A percentile compares a stretch with the other conserved stretches of the same genome.
phyloP scores from a whole-genome alignment of 1,140 invertebrate genomes.

The Ylistrum balloti region DNA sequence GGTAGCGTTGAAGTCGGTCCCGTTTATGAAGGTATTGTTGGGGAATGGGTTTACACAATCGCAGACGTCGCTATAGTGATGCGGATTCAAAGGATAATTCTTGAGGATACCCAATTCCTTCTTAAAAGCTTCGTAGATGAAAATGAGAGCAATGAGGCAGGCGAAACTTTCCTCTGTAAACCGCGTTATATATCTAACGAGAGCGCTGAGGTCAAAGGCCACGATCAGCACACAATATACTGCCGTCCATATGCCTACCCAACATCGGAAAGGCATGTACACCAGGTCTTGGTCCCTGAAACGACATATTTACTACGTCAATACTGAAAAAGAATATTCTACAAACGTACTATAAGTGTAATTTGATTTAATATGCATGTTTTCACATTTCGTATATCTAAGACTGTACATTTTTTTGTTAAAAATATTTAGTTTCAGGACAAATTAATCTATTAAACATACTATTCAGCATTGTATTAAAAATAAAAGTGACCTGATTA shows the following conservation, averaged over 20 bases:
- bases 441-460: no score
- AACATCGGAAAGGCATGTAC: conserved; percentile 91
- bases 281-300: conserved; percentile 84
- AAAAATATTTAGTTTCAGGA: no score
- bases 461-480: no score
- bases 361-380: no score
- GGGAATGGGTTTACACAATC: conserved; percentile 65
- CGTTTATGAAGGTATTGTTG: conserved; percentile 52
- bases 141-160: conserved; percentile 98
- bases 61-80: conserved; percentile 71
- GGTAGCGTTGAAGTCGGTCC: neutral
- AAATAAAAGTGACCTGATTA: no score
- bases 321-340: no score
- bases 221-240: conserved; percentile 94
- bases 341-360: no score
- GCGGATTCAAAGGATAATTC: conserved; percentile 70
- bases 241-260: conserved; percentile 97
- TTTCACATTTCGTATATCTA: no score
- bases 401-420: no score
- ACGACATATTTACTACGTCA: conserved; percentile 77
- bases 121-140: conserved; percentile 96
- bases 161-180: conserved; percentile 99
- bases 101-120: conserved; percentile 81
- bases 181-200: conserved; percentile 99
- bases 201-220: conserved; percentile 96